These are phyloP conservation scores for Mesoligia furuncula DNA, from an alignment of 2,888 invertebrate genomes.

Conservation along the genomic window DNA sequence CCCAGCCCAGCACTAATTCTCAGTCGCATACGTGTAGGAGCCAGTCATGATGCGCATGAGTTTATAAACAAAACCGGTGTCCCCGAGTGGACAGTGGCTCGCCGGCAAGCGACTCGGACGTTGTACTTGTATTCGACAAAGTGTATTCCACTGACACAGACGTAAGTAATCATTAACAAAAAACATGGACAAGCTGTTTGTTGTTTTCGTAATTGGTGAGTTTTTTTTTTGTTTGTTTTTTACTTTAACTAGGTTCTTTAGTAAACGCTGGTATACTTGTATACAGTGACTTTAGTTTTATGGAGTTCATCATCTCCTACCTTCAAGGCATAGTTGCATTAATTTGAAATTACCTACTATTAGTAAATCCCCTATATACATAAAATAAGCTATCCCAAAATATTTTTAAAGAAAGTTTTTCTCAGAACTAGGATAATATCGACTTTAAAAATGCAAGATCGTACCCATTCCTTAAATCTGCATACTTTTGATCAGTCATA, in stretches of 20 bases:
- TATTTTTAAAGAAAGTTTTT: not conserved
- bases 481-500: constrained; percentile 1
- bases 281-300: not conserved
- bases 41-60: constrained; percentile 62
- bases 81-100: constrained; percentile 62
- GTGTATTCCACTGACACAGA: constrained; percentile 19
- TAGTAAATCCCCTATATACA: not conserved
- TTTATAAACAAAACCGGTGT: constrained; percentile 71
- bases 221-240: constrained; percentile 30
- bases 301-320: not conserved
- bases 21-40: constrained; percentile 10
- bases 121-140: constrained; percentile 40
- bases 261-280: not conserved
- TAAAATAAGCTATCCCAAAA: not conserved
- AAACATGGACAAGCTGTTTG: constrained; percentile 72
- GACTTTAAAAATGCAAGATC: not conserved
- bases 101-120: constrained; percentile 49
- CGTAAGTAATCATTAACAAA: constrained; percentile 26
- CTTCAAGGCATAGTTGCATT: not conserved
- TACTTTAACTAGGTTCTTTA: not conserved
- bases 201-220: constrained; percentile 77
- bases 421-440: not conserved
- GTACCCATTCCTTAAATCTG: not conserved
- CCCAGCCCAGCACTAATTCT: constrained; percentile 48
- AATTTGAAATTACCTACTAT: not conserved